Percentiles rank a stretch among this genome's conserved stretches.
Conservation (phyloP, 2,797 vertebrate genomes). For the Poeciliopsis turneri region DNA sequence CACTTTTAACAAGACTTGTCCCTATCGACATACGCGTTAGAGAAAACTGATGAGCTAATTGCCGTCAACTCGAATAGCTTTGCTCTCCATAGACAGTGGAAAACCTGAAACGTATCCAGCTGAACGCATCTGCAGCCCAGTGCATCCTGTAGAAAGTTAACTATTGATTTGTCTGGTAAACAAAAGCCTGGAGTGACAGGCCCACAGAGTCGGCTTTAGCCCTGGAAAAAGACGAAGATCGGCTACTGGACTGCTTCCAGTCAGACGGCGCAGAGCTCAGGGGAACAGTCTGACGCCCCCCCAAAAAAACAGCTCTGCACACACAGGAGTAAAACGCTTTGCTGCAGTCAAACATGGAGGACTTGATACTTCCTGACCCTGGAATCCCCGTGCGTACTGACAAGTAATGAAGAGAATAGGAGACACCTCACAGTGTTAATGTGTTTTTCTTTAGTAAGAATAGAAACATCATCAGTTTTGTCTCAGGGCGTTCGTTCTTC, state of each 20-base stretch:
- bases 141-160: slow-evolving; percentile 59
- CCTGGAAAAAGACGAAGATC: slow-evolving; percentile 55
- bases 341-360: slow-evolving; percentile 37
- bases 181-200: slow-evolving; percentile 68
- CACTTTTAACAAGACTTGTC: slow-evolving; percentile 37
- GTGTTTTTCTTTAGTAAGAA: slow-evolving; percentile 60
- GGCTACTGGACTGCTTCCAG: slow-evolving; percentile 69
- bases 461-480: slow-evolving; percentile 49
- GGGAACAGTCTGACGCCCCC: slow-evolving; percentile 9
- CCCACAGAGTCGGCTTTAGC: slow-evolving; percentile 63
- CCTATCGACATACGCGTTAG: slow-evolving; percentile 50
- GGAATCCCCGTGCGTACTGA: slow-evolving; percentile 52
- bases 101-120: slow-evolving; percentile 45
- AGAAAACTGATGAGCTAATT: slow-evolving; percentile 65
- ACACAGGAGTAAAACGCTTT: slow-evolving; percentile 50
- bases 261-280: slow-evolving; percentile 66
- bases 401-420: slow-evolving; percentile 36
- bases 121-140: slow-evolving; percentile 45
- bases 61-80: slow-evolving; percentile 47
- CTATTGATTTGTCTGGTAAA: slow-evolving; percentile 72
- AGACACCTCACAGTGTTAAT: slow-evolving; percentile 31
- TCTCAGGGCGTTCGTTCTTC: slow-evolving; percentile 47
- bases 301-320: slow-evolving; percentile 38
- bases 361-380: slow-evolving; percentile 60
- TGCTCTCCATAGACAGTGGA: slow-evolving; percentile 47